These are phyloP conservation scores for Xerus inauris DNA, from an alignment of 2,113 vertebrate species.

Conservation along the genomic window DNA sequence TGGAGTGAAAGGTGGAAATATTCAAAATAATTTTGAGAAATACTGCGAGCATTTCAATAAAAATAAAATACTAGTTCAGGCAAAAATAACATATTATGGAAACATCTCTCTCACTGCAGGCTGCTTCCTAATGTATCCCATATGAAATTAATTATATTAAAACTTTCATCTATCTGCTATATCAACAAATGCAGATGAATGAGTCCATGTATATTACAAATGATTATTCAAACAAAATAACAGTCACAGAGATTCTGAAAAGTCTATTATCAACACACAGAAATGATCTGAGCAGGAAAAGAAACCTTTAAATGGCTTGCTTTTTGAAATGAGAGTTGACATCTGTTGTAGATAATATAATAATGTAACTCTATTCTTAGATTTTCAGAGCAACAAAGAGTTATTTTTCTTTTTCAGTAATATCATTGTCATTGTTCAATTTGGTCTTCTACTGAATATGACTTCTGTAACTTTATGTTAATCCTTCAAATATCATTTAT, in stretches of 20 bases:
- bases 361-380: not conserved
- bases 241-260: conserved; percentile 53
- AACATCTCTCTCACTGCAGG: not conserved
- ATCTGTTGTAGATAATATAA: conserved; percentile 9
- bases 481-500: not conserved
- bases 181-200: conserved; percentile 70
- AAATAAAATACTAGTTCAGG: conserved; percentile 26
- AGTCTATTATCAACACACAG: conserved; percentile 46
- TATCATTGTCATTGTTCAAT: not conserved
- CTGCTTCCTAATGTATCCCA: conserved; percentile 59
- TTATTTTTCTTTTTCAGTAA: conserved; percentile 60
- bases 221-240: conserved; percentile 74
- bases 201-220: conserved; percentile 66
- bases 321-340: conserved; percentile 59
- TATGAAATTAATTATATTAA: conserved; percentile 76
- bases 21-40: not conserved
- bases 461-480: conserved; percentile 54
- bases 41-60: not conserved
- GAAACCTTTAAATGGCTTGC: not conserved
- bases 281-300: conserved; percentile 69
- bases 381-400: not conserved
- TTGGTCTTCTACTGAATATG: conserved; percentile 17
- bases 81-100: conserved; percentile 40
- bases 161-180: conserved; percentile 57
- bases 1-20: not conserved